phyloP scores from a whole-genome alignment of 1,140 invertebrate genomes.

The Microvelia longipes region DNA sequence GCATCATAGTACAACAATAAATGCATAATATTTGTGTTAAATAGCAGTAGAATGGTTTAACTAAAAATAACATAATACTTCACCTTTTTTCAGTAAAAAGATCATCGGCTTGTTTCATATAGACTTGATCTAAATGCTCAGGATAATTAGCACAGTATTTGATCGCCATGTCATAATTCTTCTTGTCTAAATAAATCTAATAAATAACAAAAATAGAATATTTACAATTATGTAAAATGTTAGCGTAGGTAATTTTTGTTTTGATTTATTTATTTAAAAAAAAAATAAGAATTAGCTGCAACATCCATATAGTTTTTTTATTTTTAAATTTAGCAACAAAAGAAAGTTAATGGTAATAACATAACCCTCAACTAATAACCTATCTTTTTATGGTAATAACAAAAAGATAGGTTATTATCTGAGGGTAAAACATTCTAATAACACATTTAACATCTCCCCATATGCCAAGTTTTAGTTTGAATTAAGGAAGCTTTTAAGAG shows the following conservation, averaged over 20 bases:
- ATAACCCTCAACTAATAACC: too few species aligned
- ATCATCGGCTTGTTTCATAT: constrained; percentile 77
- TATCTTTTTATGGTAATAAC: too few species aligned
- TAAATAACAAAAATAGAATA: constrained; percentile 6
- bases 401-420: too few species aligned
- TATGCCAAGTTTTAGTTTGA: too few species aligned
- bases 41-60: background rate
- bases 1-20: too few species aligned
- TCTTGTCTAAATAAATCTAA: constrained; percentile 69
- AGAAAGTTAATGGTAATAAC: too few species aligned
- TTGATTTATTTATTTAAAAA: constrained; percentile 3
- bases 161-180: constrained; percentile 76
- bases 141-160: constrained; percentile 61
- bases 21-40: too few species aligned
- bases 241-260: background rate
- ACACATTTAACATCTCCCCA: too few species aligned
- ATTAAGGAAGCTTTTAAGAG: too few species aligned
- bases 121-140: constrained; percentile 63
- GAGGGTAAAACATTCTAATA: too few species aligned
- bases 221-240: constrained; percentile 19
- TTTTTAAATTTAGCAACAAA: too few species aligned
- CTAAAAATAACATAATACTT: constrained; percentile 18
- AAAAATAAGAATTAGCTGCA: constrained; percentile 8
- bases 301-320: too few species aligned
- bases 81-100: constrained; percentile 64